These are phyloP conservation scores for Cetoscarus ocellatus DNA, from an alignment of 2,797 vertebrate species.

Conservation along the genomic window DNA sequence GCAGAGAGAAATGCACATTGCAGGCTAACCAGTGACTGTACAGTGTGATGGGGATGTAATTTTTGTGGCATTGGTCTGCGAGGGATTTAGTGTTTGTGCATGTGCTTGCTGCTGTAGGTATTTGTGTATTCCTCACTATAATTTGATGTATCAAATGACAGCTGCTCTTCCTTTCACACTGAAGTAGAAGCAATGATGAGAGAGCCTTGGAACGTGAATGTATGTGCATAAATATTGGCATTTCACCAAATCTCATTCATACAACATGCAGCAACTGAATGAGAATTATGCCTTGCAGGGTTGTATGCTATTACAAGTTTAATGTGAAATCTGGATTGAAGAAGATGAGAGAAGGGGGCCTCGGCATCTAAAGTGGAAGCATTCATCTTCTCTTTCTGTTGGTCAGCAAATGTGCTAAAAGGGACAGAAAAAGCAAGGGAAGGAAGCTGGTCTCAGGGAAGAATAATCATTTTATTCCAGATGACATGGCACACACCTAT, in stretches of 20 bases:
- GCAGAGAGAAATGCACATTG: conserved; percentile 31
- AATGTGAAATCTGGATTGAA: conserved; percentile 84
- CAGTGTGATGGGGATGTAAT: conserved; percentile 21
- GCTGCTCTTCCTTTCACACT: conserved; percentile 70
- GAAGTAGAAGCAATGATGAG: conserved; percentile 72
- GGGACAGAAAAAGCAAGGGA: conserved; percentile 57
- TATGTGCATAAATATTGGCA: conserved; percentile 90
- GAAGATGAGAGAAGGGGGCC: conserved; percentile 74
- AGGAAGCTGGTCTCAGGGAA: conserved; percentile 76
- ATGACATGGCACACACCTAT: conserved; percentile 49
- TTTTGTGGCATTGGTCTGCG: conserved; percentile 28
- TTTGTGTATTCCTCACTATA: conserved; percentile 58
- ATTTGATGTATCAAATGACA: conserved; percentile 78
- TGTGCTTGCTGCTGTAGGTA: conserved; percentile 3
- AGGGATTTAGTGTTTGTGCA: conserved; percentile 24
- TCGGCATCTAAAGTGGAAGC: conserved; percentile 80
- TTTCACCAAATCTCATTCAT: conserved; percentile 88
- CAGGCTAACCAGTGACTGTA: conserved; percentile 24
- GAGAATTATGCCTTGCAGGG: conserved; percentile 83
- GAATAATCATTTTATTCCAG: conserved; percentile 69
- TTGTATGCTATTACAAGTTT: conserved; percentile 86
- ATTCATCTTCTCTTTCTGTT: conserved; percentile 87
- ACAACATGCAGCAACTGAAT: conserved; percentile 85
- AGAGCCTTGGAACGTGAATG: conserved; percentile 77
- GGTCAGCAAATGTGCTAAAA: conserved; percentile 83